Evolutionary conservation across 2,888 invertebrate species (phyloP).

Genomic region (Orgyia antiqua): DNA sequence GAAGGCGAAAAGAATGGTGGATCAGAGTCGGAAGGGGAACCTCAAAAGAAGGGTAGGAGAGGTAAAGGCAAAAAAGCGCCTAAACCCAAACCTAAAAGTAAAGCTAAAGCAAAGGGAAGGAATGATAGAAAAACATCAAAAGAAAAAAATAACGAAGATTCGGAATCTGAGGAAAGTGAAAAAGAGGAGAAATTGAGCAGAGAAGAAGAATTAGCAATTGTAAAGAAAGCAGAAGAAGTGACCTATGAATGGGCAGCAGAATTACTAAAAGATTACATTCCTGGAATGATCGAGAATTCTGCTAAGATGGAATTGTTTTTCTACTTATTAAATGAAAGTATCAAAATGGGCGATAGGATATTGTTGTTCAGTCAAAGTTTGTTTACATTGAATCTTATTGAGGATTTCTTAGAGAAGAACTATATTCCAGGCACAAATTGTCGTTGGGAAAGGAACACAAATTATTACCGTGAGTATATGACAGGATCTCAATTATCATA

Average conservation of each 20-base stretch:
- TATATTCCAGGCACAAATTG: constrained; percentile 82
- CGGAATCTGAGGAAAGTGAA: constrained; percentile 74
- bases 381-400: constrained; percentile 95
- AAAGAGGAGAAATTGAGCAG: constrained; percentile 79
- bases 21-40: constrained; percentile 54
- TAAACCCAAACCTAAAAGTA: constrained; percentile 52
- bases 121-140: constrained; percentile 69
- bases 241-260: constrained; percentile 94
- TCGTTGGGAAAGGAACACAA: constrained; percentile 90
- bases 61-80: constrained; percentile 50
- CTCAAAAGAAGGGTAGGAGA: constrained; percentile 48
- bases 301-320: constrained; percentile 97
- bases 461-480: constrained; percentile 91
- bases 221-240: constrained; percentile 87
- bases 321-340: constrained; percentile 92
- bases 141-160: constrained; percentile 75
- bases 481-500: background rate
- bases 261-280: constrained; percentile 89
- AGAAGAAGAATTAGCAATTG: constrained; percentile 74
- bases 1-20: constrained; percentile 41
- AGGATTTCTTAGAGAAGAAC: constrained; percentile 91
- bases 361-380: constrained; percentile 97
- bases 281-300: constrained; percentile 94
- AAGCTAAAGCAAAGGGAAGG: constrained; percentile 60
- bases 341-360: constrained; percentile 91